Conservation (phyloP, 1,140 invertebrate species). For the Magallana ariakensis region DNA sequence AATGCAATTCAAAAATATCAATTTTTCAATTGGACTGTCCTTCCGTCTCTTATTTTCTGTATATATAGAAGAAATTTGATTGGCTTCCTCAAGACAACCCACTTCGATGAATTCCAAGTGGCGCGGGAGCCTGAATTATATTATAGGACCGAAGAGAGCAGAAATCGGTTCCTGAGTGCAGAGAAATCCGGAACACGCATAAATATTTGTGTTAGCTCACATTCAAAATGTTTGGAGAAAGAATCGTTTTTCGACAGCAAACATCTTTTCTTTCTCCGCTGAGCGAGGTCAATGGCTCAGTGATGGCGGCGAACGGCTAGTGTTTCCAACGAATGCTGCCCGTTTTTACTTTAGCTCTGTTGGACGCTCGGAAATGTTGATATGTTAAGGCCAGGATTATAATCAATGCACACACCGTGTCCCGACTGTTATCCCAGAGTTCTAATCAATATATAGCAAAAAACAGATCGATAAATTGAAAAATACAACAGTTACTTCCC, state of each 20-base stretch:
- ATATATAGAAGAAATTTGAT: no score
- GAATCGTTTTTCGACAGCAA: background rate
- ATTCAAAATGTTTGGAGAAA: background rate
- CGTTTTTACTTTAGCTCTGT: background rate
- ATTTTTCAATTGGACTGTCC: no score
- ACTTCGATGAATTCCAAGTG: no score
- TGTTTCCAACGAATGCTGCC: background rate
- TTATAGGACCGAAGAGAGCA: background rate
- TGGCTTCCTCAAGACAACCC: no score
- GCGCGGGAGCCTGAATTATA: background rate
- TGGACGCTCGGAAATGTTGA: constrained; percentile 5
- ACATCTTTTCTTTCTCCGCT: background rate
- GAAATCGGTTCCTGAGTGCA: background rate
- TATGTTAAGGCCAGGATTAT: background rate
- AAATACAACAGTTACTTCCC: constrained; percentile 31
- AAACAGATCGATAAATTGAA: constrained; percentile 35
- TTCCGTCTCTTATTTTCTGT: no score
- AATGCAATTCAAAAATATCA: no score
- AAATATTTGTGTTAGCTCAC: background rate
- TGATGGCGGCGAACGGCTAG: background rate
- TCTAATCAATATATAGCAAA: constrained; percentile 35
- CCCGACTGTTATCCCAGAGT: constrained; percentile 12
- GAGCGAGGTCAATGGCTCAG: background rate
- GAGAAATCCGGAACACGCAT: background rate
- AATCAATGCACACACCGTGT: constrained; percentile 22